Percentiles rank a stretch among this genome's conserved stretches.
These are phyloP conservation scores for Temnothorax nylanderi DNA, from an alignment of 1,140 invertebrate genomes.

Conservation along the genomic window DNA sequence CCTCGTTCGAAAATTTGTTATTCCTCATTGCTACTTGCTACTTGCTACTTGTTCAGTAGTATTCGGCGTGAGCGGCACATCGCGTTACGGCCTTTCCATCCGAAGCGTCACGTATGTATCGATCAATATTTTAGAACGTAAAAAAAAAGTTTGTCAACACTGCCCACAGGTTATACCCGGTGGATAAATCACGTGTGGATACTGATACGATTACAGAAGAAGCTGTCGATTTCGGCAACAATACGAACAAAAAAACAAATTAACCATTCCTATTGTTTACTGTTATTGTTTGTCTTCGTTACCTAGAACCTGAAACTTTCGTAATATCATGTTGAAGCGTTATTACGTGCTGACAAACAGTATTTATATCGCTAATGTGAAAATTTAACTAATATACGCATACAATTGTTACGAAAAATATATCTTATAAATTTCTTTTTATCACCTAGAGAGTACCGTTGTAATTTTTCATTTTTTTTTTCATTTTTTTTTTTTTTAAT, in stretches of 20 bases:
- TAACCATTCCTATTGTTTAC: slow-evolving; percentile 35
- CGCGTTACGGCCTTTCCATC: neutral
- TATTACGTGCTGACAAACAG: neutral
- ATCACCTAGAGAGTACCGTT: neutral
- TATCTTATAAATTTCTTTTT: slow-evolving; percentile 4
- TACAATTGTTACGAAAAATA: slow-evolving; percentile 15
- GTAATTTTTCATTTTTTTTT: neutral
- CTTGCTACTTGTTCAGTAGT: neutral
- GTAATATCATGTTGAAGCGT: neutral
- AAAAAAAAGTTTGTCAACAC: slow-evolving; percentile 62
- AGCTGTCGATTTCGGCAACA: slow-evolving; percentile 40
- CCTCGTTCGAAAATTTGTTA: neutral
- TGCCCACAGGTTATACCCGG: slow-evolving; percentile 94
- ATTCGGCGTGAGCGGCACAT: neutral
- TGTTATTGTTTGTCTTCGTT: neutral
- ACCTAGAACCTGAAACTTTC: neutral
- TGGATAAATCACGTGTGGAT: slow-evolving; percentile 95
- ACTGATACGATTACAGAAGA: slow-evolving; percentile 84
- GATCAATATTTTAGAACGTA: neutral
- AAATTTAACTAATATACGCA: slow-evolving; percentile 18
- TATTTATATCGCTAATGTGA: slow-evolving; percentile 28
- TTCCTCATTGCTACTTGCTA: neutral
- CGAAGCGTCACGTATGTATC: neutral
- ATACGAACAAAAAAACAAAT: slow-evolving; percentile 58
- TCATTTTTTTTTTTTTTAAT: neutral